Conservation (phyloP, 2,888 invertebrate genomes). For the Pristionchus arcanus region DNA sequence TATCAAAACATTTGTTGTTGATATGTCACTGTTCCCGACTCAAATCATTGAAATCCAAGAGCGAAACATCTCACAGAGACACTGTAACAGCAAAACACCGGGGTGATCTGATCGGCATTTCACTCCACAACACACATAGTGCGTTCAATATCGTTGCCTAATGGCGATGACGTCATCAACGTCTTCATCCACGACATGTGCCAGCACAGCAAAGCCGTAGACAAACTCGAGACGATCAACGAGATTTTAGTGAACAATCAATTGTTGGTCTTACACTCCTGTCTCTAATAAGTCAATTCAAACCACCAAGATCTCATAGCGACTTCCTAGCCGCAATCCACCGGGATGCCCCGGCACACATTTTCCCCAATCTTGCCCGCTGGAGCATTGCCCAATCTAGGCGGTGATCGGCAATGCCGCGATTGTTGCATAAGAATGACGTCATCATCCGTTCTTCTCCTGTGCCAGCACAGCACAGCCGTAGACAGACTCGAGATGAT, state of each 20-base stretch:
- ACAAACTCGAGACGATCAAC: slow-evolving; percentile 36
- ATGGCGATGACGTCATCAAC: slow-evolving; percentile 6
- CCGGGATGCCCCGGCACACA: neutral
- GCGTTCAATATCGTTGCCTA: slow-evolving; percentile 23
- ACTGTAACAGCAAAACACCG: too few species aligned
- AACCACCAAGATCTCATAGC: neutral
- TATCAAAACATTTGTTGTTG: too few species aligned
- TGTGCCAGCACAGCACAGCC: neutral
- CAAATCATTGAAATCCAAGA: too few species aligned
- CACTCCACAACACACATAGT: too few species aligned
- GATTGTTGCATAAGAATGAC: neutral
- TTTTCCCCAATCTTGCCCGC: neutral
- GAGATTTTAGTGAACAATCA: neutral
- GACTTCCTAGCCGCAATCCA: neutral
- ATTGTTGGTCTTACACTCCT: neutral
- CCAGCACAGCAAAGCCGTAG: neutral
- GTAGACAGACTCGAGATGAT: slow-evolving; percentile 21
- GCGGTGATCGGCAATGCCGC: neutral
- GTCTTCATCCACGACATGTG: neutral
- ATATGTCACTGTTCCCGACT: too few species aligned
- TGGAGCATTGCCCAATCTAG: neutral
- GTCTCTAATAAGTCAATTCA: neutral
- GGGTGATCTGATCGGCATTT: too few species aligned
- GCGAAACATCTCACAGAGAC: too few species aligned
- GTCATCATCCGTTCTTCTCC: too few species aligned